Conservation (phyloP, 2,888 invertebrate species). For the Macrosiphum euphorbiae region DNA sequence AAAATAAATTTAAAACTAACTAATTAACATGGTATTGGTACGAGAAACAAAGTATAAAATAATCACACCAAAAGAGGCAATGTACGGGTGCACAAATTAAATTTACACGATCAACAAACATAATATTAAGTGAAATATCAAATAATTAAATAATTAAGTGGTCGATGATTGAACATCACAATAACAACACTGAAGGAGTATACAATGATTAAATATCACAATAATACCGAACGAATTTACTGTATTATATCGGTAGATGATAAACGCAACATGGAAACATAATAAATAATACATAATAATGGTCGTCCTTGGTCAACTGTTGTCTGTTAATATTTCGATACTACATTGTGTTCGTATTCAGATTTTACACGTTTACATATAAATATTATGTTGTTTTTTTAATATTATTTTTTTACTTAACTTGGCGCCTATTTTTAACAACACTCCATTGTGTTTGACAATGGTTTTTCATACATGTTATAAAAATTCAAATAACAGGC, state of each 20-base stretch:
- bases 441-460: slow-evolving; percentile 1
- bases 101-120: neutral
- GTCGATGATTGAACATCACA: neutral
- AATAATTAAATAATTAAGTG: neutral
- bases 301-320: neutral
- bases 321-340: neutral
- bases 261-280: neutral
- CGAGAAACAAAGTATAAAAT: neutral
- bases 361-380: neutral
- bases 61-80: neutral
- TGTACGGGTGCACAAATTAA: neutral
- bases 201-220: neutral
- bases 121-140: neutral
- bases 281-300: neutral
- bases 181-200: neutral
- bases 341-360: neutral
- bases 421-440: slow-evolving; percentile 4
- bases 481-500: neutral
- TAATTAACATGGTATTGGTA: neutral
- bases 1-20: slow-evolving; percentile 3
- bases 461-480: neutral
- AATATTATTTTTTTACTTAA: neutral
- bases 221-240: neutral
- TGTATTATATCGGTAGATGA: neutral
- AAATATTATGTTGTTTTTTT: neutral